Conservation (phyloP, 2,797 vertebrate species). For the Thamnophis elegans region DNA sequence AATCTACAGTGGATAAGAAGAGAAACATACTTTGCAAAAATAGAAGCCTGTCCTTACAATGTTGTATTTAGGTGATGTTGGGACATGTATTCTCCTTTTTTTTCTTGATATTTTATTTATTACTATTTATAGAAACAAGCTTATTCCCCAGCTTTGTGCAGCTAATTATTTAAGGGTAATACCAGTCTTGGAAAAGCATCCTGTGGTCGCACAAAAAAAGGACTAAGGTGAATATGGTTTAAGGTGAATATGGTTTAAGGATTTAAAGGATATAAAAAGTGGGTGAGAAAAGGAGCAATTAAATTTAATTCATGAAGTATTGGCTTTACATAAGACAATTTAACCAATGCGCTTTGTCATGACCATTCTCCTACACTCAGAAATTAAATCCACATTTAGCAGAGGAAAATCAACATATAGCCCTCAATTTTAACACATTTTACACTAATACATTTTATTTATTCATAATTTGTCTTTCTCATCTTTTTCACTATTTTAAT, state of each 20-base stretch:
- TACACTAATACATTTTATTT: not conserved
- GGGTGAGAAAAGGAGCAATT: not conserved
- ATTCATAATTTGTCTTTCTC: not conserved
- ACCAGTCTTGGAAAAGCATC: not conserved
- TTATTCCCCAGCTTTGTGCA: not conserved
- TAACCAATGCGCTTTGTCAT: not conserved
- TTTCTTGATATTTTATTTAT: not conserved
- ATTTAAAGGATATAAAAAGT: not conserved
- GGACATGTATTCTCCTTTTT: not conserved
- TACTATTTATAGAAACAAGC: not conserved
- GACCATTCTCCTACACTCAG: not conserved
- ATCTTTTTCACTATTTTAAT: not conserved
- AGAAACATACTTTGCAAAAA: not conserved
- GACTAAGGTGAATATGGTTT: not conserved
- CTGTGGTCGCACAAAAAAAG: not conserved
- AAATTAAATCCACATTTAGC: not conserved
- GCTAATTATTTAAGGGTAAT: not conserved
- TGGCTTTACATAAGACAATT: not conserved
- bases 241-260: not conserved
- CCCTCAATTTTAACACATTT: not conserved
- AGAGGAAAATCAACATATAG: not conserved
- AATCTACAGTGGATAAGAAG: not conserved
- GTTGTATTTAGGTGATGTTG: not conserved
- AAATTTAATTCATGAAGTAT: not conserved
- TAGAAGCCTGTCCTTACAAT: not conserved